Evolutionary conservation across 2,888 invertebrate genomes (phyloP), one percentile per base, ranked within the genome.

Genomic region (Colostygia pectinataria): DNA sequence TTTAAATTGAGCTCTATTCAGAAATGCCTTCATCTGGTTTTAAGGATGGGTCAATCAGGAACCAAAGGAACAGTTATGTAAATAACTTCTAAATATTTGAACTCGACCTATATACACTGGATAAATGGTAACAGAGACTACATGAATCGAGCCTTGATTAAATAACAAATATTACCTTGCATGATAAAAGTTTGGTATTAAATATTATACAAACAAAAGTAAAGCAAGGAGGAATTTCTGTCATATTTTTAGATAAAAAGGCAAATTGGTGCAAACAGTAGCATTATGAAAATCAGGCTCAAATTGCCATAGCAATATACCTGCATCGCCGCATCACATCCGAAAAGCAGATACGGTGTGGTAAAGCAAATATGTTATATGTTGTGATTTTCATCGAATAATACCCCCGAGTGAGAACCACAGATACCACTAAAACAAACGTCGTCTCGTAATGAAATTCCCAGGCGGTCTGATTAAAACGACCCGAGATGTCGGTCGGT

Each of bases 391-490:
- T 33, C 29, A n/a, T 37, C 23, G 14, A 9, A 28, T 20, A 5
- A 15, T 20, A 23, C 13, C 20, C 32, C 15, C 13, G 45, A 39
- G 40, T 45, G 36, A 41, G 44, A 45, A 45, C 32, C 45, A 41
- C 50, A 45, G 36, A 49, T 31, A 51, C 38, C 32, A 29, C 56
- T 56, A 59, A 63, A 71, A 69, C 63, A 72, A 75, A 74, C 66
- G 62, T 58, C 44, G 57, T 56, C 63, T 68, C 61, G 64, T 74
- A 76, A 77, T 77, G 68, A 77, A 77, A 77, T 77, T 77, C 74
- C 66, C 59, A 51, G 58, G 65, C 63, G 61, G 62, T 70, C 70
- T 75, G 61, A 75, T 75, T 75, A 71, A 76, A 72, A 62, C 63
- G 61, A 41, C 66, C 59, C 61, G 57, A 54, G 60, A 57, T 46